phyloP scores from a whole-genome alignment of 2,797 vertebrate genomes.

The Pogonophryne albipinna region DNA sequence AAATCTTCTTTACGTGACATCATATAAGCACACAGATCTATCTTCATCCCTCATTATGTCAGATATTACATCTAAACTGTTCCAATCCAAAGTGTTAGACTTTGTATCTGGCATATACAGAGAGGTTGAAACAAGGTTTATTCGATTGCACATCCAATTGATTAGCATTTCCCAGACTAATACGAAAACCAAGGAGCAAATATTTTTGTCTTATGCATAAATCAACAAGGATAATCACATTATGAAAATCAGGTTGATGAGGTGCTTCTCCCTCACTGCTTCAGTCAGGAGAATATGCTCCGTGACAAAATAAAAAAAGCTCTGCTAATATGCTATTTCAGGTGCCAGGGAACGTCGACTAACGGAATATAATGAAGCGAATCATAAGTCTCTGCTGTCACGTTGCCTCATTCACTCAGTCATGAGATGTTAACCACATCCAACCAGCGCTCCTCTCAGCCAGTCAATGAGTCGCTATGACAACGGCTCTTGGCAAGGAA shows the following conservation, averaged over 20 bases:
- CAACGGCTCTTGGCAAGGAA: slow-evolving; percentile 62
- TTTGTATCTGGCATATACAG: slow-evolving; percentile 1
- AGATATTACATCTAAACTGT: slow-evolving; percentile 22
- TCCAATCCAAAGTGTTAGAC: slow-evolving; percentile 26
- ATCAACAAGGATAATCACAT: slow-evolving; percentile 78
- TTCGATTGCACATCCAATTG: slow-evolving; percentile 47
- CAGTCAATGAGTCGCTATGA: slow-evolving; percentile 69
- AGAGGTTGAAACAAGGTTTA: slow-evolving; percentile 42
- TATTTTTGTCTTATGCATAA: slow-evolving; percentile 71
- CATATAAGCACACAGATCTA: neutral
- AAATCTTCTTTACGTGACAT: neutral
- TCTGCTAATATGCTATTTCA: slow-evolving; percentile 55
- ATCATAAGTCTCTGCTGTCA: slow-evolving; percentile 54
- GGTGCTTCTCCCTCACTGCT: slow-evolving; percentile 50
- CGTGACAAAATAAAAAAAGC: slow-evolving; percentile 37
- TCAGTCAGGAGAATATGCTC: slow-evolving; percentile 39
- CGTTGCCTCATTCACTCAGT: slow-evolving; percentile 51
- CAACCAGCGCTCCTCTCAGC: slow-evolving; percentile 32
- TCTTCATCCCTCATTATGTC: slow-evolving; percentile 8
- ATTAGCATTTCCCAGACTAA: slow-evolving; percentile 68
- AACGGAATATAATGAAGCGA: slow-evolving; percentile 47
- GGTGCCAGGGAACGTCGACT: slow-evolving; percentile 53
- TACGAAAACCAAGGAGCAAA: slow-evolving; percentile 53
- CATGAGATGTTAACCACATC: slow-evolving; percentile 57
- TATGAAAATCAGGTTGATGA: slow-evolving; percentile 74